These are phyloP conservation scores for Tetramorium parvispinum DNA, from an alignment of 1,140 invertebrate species.

Conservation along the genomic window DNA sequence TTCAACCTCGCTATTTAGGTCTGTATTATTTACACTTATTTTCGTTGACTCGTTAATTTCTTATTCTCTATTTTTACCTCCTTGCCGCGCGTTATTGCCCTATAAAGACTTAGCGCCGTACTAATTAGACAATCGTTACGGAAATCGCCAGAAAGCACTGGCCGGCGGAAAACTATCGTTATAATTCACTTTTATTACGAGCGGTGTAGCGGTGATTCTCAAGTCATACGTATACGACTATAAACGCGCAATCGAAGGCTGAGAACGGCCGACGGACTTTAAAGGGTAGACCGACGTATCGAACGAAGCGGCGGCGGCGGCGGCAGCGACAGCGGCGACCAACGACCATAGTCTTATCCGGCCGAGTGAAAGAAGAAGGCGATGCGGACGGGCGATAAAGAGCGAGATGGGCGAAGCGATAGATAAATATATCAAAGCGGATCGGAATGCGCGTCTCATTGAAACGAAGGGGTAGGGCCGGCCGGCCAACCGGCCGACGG, in stretches of 20 bases:
- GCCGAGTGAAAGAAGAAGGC: conserved; percentile 58
- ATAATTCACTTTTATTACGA: conserved; percentile 53
- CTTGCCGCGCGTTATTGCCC: not conserved
- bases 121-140: conserved; percentile 39
- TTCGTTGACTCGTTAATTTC: conserved; percentile 1
- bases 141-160: not conserved
- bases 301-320: conserved; percentile 27
- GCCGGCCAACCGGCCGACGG: not conserved
- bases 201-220: not conserved
- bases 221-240: conserved; percentile 7
- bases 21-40: conserved; percentile 21
- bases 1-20: not conserved
- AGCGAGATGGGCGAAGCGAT: conserved; percentile 66
- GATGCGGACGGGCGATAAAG: conserved; percentile 71
- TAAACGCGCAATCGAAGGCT: conserved; percentile 47
- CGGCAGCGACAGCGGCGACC: conserved; percentile 28
- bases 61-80: not conserved
- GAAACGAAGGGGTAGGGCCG: conserved; percentile 52
- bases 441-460: conserved; percentile 63
- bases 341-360: conserved; percentile 43
- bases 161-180: conserved; percentile 9
- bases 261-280: conserved; percentile 25
- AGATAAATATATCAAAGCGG: conserved; percentile 78
- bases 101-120: not conserved
- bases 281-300: conserved; percentile 31